Base-by-base conservation (phyloP, 2,888 invertebrate species). In the Chydorus sphaericus region DNA sequence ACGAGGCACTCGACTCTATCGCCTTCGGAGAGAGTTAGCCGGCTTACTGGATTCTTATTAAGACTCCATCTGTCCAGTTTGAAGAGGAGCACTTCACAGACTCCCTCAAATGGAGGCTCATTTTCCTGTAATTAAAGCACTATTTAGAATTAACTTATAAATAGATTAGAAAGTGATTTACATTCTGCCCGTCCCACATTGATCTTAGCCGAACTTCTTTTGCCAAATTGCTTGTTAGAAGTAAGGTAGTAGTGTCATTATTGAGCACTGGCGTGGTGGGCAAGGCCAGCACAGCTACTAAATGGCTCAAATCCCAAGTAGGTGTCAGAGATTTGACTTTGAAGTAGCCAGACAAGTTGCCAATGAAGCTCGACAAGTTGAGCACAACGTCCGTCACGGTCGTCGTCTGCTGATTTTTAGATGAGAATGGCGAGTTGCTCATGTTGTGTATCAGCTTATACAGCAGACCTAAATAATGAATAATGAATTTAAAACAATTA, bases 221-320 rank as follows among this genome's bases (percentile, higher is more conserved):
- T n/a, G n/a, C n/a, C n/a, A n/a, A n/a, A n/a, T n/a, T n/a, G n/a
- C n/a, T n/a, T n/a, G n/a, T n/a, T n/a, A n/a, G n/a, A n/a, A n/a
- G n/a, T n/a, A n/a, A n/a, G n/a, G n/a, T n/a, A n/a, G n/a, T n/a
- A n/a, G n/a, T n/a, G n/a, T n/a, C n/a, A n/a, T n/a, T n/a, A n/a
- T n/a, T n/a, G n/a, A n/a, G n/a, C n/a, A n/a, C n/a, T n/a, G n/a
- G n/a, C n/a, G n/a, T n/a, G n/a, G n/a, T n/a, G n/a, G n/a, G n/a
- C n/a, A n/a, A n/a, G n/a, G n/a, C n/a, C n/a, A 52, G 33, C 4
- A 52, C 36, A 26, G 36, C 52, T 10, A 52, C 10, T n/a, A 52
- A 18, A 11, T 36, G 23, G 8, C 23, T 26, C 11, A 23, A 18
- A 18, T 52, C 52, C 52, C 31, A 26, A 14, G 50, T 50, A 8